Evolutionary conservation across 2,888 invertebrate species (phyloP), one percentile per base, ranked within the genome.

Genomic region (Lasius platythorax): DNA sequence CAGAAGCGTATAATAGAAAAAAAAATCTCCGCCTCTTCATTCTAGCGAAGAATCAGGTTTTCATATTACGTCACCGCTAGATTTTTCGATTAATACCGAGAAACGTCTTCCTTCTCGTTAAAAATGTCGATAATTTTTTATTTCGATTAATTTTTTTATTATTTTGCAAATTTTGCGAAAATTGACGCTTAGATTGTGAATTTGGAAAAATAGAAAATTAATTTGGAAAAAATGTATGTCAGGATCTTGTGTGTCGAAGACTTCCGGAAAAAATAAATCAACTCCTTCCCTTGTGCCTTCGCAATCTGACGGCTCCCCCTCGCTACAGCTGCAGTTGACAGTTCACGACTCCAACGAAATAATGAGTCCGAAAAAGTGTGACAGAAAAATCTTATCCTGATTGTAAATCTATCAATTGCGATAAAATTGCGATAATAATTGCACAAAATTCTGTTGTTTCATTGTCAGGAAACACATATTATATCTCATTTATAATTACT

Each of bases 281-380:
- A 56, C 23, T 53, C 64, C n/a, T 53, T n/a, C 23, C 23, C n/a
- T 50, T 43, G 64, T 23, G 53, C 64, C 68, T 30, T 40, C 56
- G 58, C 82, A 56, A 79, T 56, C 33, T 43, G 33, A 56, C 50
- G 43, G 56, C 76, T 78, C 33, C 58, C 82, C 82, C 53, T 76
- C 12, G 50, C 40, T 82, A 76, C 87, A 85, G 89, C 87, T 87
- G 86, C 88, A 91, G 90, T 90, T 90, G 18, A 46, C 53, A 53
- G 75, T 15, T 64, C 15, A 23, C 46, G 6, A 23, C 0, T 50
- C 6, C 18, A 23, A 28, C 37, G 15, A 73, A 23, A 73, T 23
- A n/a, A 53, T 5, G 11, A 18, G 11, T 18, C 1, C 6, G 3
- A 28, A 58, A 37, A 72, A n/a, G 6, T 8, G 15, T 53, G 8